Base-by-base conservation (phyloP, 2,113 vertebrate species). In the Tiliqua scincoides region DNA sequence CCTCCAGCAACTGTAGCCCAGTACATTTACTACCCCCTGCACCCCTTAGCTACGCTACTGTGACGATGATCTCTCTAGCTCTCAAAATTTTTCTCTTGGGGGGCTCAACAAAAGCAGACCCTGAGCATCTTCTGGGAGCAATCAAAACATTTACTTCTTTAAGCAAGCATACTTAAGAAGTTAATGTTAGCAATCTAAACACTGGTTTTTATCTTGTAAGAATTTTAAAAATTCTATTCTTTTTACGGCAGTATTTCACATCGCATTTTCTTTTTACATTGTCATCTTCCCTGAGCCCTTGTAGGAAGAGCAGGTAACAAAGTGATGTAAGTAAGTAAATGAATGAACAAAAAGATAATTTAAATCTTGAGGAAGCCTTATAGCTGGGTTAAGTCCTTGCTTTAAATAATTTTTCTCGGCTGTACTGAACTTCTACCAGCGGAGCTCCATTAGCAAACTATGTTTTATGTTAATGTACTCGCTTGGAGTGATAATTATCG, bases 391-490 rank as follows among this genome's bases (percentile, higher is more conserved):
- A 70, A 88, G 88, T 78, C n/a, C 72, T 92, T 94, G 89, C 81
- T 89, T 94, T 87, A 88, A 90, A 87, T 82, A 90, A 87, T 82
- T 43, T 85, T 30, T 75, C 75, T 91, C 76, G 82, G 85, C 79
- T 89, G 43, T 4, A 79, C 75, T 65, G 40, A 32, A 89, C 25
- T 88, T 91, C 89, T 94, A 89, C 89, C 1, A 83, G 30, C 94
- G 85, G 14, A 76, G 78, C 30, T 43, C 87, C 86, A 94, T 95
- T 90, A 96, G 92, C 82, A 94, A 96, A 89, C 83, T 63, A 6
- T 79, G 85, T 91, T 89, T 85, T 84, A 88, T 93, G 95, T 88
- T 96, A 95, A 96, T 93, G 79, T 70, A 81, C 70, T 94, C 87
- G 89, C 94, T 94, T 85, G 90, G 90, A 95, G 95, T 54, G 15